Evolutionary conservation across 2,113 vertebrate species (phyloP).

Genomic region (Nibea albiflora): DNA sequence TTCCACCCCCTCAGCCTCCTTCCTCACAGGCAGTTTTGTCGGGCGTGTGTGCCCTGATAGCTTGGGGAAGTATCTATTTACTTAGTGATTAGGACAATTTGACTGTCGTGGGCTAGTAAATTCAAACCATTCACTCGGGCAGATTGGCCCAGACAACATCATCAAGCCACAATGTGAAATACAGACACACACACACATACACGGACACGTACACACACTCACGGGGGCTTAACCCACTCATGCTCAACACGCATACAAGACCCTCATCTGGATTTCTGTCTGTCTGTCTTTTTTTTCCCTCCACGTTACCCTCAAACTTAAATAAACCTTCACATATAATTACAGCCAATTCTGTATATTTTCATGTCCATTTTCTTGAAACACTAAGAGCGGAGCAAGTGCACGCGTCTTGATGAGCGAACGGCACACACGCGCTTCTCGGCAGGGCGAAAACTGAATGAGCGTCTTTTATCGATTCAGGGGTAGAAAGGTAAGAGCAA

Average conservation of each 20-base stretch:
- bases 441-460: conserved; percentile 60
- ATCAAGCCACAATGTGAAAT: conserved; percentile 76
- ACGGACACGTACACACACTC: conserved; percentile 26
- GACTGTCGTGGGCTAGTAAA: conserved; percentile 84
- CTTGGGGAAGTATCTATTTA: conserved; percentile 88
- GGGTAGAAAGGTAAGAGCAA: conserved; percentile 76
- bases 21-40: conserved; percentile 61
- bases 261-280: conserved; percentile 75
- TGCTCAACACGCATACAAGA: conserved; percentile 42
- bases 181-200: conserved; percentile 58
- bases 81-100: conserved; percentile 89
- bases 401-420: conserved; percentile 62
- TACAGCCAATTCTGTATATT: conserved; percentile 85
- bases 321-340: conserved; percentile 86
- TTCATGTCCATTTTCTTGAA: conserved; percentile 81
- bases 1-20: conserved; percentile 29
- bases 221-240: conserved; percentile 44
- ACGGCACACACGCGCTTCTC: conserved; percentile 52
- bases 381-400: conserved; percentile 68
- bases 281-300: conserved; percentile 59
- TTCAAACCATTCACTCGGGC: conserved; percentile 83
- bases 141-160: conserved; percentile 86
- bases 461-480: conserved; percentile 80
- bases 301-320: conserved; percentile 80
- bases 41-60: conserved; percentile 79